phyloP scores from a whole-genome alignment of 2,797 vertebrate genomes.

The Epinephelus awoara region DNA sequence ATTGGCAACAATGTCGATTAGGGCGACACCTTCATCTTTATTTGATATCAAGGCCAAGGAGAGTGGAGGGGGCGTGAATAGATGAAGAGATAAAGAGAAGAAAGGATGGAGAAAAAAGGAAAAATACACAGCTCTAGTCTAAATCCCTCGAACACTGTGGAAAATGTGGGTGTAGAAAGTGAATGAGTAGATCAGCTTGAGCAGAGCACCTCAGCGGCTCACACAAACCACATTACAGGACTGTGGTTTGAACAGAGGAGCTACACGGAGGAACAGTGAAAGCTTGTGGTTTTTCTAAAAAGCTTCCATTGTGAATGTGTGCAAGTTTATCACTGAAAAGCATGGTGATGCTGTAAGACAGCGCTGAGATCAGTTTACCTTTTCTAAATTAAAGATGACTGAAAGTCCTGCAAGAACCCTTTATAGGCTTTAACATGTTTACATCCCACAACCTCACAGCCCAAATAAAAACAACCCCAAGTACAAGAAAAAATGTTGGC shows the following conservation, averaged over 20 bases:
- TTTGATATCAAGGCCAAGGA: constrained; percentile 70
- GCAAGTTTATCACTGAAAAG: neutral
- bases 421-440: neutral
- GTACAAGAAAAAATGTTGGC: too few relatives aligned
- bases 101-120: constrained; percentile 12
- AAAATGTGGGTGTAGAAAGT: neutral
- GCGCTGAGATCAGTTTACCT: neutral
- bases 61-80: constrained; percentile 4
- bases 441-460: neutral
- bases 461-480: too few relatives aligned
- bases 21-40: constrained; percentile 80
- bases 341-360: neutral
- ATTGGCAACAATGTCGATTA: constrained; percentile 78
- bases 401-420: neutral
- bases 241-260: constrained; percentile 16
- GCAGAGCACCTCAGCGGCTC: neutral
- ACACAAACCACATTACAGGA: constrained; percentile 26
- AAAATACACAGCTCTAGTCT: neutral
- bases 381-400: neutral
- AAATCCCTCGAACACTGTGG: constrained; percentile 6
- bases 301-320: neutral
- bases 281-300: constrained; percentile 13
- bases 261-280: neutral
- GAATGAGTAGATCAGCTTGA: constrained; percentile 17
- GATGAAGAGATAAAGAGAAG: constrained; percentile 12